Percentiles rank a stretch among this genome's conserved stretches.
phyloP scores from a whole-genome alignment of 2,888 invertebrate genomes.

The Luperina nickerlii region DNA sequence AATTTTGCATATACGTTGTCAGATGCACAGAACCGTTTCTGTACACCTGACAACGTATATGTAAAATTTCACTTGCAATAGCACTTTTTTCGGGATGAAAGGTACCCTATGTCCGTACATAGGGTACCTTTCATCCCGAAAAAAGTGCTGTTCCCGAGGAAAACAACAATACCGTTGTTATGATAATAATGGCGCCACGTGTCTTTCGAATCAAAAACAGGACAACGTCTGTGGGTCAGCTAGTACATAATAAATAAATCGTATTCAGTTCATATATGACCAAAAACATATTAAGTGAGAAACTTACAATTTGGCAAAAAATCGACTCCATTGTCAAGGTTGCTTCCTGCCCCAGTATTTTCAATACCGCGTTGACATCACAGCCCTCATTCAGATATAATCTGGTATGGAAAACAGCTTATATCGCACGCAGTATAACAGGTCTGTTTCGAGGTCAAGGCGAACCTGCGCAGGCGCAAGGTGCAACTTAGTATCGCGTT shows the following conservation, averaged over 20 bases:
- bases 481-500: conserved; percentile 72
- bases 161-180: too few relatives aligned
- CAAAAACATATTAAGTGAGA: neutral
- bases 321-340: conserved; percentile 11
- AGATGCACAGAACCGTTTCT: too few relatives aligned
- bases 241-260: neutral
- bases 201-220: too few relatives aligned
- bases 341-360: conserved; percentile 26
- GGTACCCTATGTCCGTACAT: too few relatives aligned
- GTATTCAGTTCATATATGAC: neutral
- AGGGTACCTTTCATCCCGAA: too few relatives aligned
- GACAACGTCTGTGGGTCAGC: too few relatives aligned
- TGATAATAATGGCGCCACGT: too few relatives aligned
- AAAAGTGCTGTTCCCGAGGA: too few relatives aligned
- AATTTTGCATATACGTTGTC: too few relatives aligned
- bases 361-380: conserved; percentile 41
- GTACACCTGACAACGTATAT: too few relatives aligned
- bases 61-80: too few relatives aligned
- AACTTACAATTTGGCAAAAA: neutral
- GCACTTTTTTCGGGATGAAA: too few relatives aligned
- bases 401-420: conserved; percentile 48
- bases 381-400: conserved; percentile 44
- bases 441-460: conserved; percentile 80
- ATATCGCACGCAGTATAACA: conserved; percentile 57
- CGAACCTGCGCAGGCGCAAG: conserved; percentile 67